These are phyloP conservation scores for Python bivittatus DNA, from an alignment of 2,113 vertebrate species.

Conservation along the genomic window DNA sequence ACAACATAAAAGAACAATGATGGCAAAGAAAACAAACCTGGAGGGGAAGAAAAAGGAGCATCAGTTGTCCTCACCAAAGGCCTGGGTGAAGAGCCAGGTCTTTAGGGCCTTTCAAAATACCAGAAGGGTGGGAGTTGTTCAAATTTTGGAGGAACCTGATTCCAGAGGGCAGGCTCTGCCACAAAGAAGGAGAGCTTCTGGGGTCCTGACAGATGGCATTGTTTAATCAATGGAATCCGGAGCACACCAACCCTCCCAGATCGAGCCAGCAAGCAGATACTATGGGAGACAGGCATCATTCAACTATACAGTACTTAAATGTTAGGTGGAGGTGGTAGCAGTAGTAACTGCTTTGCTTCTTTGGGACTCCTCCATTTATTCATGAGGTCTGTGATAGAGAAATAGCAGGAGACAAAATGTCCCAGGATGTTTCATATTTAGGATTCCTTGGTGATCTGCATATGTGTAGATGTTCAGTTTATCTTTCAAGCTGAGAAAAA, in stretches of 20 bases:
- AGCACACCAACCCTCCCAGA: background rate
- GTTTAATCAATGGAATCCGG: background rate
- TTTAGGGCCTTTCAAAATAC: background rate
- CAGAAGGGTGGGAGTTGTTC: background rate
- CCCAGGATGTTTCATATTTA: background rate
- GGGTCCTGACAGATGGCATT: background rate
- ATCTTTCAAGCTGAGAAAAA: background rate
- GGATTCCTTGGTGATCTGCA: background rate
- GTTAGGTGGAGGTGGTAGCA: background rate
- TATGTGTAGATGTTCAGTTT: background rate
- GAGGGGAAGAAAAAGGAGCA: background rate
- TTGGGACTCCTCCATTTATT: background rate
- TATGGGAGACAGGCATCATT: background rate
- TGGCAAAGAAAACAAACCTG: background rate
- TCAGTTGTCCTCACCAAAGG: background rate
- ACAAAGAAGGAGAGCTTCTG: background rate
- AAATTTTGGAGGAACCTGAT: background rate
- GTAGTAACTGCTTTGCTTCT: background rate
- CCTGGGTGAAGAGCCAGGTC: background rate
- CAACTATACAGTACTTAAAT: background rate
- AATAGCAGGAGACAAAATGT: background rate
- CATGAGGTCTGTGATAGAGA: background rate
- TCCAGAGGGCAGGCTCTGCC: background rate
- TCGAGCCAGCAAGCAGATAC: background rate
- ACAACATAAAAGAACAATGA: background rate